Evolutionary conservation across 2,888 invertebrate genomes (phyloP), one percentile per base, ranked within the genome.

Genomic region (Ormyrus thymus): DNA sequence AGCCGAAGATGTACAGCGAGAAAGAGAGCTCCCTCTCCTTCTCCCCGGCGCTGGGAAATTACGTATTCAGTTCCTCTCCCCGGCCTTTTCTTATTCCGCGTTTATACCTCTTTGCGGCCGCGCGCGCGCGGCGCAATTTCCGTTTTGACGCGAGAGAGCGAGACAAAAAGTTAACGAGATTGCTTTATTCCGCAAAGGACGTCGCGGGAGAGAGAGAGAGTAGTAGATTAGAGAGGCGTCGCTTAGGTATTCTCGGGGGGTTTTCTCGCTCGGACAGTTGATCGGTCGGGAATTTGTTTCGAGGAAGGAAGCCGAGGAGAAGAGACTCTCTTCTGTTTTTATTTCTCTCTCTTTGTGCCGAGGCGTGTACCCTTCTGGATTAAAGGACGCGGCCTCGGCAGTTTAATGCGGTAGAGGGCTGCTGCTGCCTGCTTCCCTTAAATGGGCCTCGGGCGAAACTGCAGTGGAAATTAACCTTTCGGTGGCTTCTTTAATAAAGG

Each of bases 151-250:
- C 62, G 53, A 15, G 8, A 15, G 53, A 55, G 48, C n/a, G 43
- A 70, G 69, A 66, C 64, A 81, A 81, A 81, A 81, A 76, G 69
- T 81, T 76, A 78, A 81, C 78, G 81, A 81, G 76, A 81, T 78
- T 76, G 81, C 78, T 81, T 81, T 78, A 81, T 81, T 78, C 75
- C 75, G 61, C 56, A 48, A 64, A 55, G 61, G 56, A n/a, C 46
- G 13, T 8, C 43, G 15, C 53, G 51, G 46, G 6, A 8, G 43
- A 56, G n/a, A 48, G n/a, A n/a, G 43, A 29, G 11, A 43, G 15
- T 13, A 66, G 68, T 69, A 74, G 69, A 74, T 78, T 73, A 64
- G 64, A 74, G 61, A 13, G 29, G 53, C 53, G 71, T 61, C 68
- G 48, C 55, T 70, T 70, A 50, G 29, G 59, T 70, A 70, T 70